Evolutionary conservation across 2,888 invertebrate species (phyloP).

Genomic region (Drosophila yooni): DNA sequence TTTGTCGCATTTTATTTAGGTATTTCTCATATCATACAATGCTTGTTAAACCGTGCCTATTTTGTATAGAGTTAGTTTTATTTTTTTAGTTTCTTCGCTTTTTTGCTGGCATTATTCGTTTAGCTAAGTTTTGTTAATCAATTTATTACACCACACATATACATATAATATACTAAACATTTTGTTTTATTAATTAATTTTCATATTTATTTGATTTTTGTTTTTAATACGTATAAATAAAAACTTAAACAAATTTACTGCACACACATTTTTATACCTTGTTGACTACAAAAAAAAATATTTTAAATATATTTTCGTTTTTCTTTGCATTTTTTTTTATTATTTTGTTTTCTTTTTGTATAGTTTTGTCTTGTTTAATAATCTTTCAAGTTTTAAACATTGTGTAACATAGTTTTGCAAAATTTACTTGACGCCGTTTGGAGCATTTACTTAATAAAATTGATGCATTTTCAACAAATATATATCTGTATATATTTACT

Average conservation of each 20-base stretch:
- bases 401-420: slow-evolving; percentile 63
- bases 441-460: slow-evolving; percentile 49
- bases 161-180: slow-evolving; percentile 54
- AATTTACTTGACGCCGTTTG: slow-evolving; percentile 61
- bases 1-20: slow-evolving; percentile 45
- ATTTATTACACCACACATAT: slow-evolving; percentile 72
- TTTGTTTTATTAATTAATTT: slow-evolving; percentile 55
- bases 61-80: slow-evolving; percentile 33
- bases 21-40: slow-evolving; percentile 61
- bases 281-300: slow-evolving; percentile 67
- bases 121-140: slow-evolving; percentile 46
- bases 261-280: slow-evolving; percentile 73
- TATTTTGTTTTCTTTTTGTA: slow-evolving; percentile 21
- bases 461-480: slow-evolving; percentile 51
- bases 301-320: slow-evolving; percentile 45
- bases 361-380: slow-evolving; percentile 52
- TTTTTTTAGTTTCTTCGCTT: slow-evolving; percentile 20
- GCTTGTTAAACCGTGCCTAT: slow-evolving; percentile 61
- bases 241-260: slow-evolving; percentile 80
- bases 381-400: slow-evolving; percentile 76
- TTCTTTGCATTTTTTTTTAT: slow-evolving; percentile 24
- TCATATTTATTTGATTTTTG: slow-evolving; percentile 57
- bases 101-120: slow-evolving; percentile 26
- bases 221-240: slow-evolving; percentile 78
- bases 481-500: slow-evolving; percentile 33